A percentile compares a stretch with the other conserved stretches of the same genome.
Evolutionary conservation across 2,797 vertebrate species (phyloP).

Genomic region (Falco peregrinus): DNA sequence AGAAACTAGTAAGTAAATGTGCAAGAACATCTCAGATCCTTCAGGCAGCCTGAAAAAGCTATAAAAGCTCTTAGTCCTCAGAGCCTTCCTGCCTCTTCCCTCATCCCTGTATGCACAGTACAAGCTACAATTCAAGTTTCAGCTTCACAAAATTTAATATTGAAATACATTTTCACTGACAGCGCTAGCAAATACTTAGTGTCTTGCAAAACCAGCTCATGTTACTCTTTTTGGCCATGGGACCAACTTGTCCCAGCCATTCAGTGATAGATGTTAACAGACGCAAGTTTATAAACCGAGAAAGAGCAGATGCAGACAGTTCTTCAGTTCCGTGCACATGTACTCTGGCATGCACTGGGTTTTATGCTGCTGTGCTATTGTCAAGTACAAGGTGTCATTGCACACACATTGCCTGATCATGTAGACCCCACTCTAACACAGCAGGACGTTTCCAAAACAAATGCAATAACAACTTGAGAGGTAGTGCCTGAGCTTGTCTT

Average conservation of each 20-base stretch:
- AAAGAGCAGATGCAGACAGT: not conserved
- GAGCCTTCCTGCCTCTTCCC: not conserved
- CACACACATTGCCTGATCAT: not conserved
- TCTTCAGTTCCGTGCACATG: not conserved
- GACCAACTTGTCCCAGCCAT: not conserved
- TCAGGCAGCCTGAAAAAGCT: not conserved
- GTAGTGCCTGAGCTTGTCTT: not conserved
- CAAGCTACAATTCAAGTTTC: not conserved
- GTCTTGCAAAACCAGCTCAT: accelerated
- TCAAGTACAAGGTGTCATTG: not conserved
- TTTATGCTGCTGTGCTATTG: not conserved
- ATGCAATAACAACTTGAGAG: not conserved
- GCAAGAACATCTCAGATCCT: not conserved
- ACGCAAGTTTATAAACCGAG: not conserved
- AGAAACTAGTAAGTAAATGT: not conserved
- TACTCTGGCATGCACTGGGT: too few species aligned
- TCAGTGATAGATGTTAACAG: not conserved
- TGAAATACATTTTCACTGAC: not conserved
- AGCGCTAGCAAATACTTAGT: not conserved
- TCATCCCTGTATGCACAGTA: accelerated
- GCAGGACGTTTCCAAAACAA: not conserved
- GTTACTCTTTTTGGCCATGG: accelerated
- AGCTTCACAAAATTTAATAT: not conserved
- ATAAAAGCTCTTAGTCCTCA: not conserved
- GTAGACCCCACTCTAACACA: not conserved